Conservation (phyloP, 2,888 invertebrate species). For the Cheilosia grossa region DNA sequence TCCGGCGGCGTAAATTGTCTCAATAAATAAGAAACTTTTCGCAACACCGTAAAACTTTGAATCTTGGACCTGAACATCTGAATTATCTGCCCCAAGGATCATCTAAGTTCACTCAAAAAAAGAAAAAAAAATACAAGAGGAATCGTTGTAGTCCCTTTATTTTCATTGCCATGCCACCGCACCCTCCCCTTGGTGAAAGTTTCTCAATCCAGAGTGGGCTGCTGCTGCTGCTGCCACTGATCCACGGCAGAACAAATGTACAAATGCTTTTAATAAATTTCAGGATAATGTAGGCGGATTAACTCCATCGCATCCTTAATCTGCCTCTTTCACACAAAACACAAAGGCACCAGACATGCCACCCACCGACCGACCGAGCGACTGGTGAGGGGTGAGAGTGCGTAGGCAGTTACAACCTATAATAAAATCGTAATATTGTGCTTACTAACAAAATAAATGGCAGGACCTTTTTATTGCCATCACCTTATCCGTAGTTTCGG, state of each 20-base stretch:
- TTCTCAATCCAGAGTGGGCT: slow-evolving; percentile 30
- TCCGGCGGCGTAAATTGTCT: slow-evolving; percentile 70
- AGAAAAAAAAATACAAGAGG: slow-evolving; percentile 14
- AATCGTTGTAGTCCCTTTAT: not conserved
- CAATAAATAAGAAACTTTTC: slow-evolving; percentile 71
- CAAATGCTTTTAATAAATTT: slow-evolving; percentile 73
- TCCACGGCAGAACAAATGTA: slow-evolving; percentile 62
- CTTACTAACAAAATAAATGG: slow-evolving; percentile 73
- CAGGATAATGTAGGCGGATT: slow-evolving; percentile 70
- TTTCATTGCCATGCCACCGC: not conserved
- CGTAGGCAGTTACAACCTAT: slow-evolving; percentile 64
- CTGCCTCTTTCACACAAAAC: slow-evolving; percentile 36
- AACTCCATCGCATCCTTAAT: slow-evolving; percentile 73
- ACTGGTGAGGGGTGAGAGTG: slow-evolving; percentile 14
- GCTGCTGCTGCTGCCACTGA: slow-evolving; percentile 36
- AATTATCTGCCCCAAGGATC: slow-evolving; percentile 63
- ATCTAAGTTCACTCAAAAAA: slow-evolving; percentile 44
- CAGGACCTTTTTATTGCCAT: slow-evolving; percentile 73
- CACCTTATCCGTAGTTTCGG: slow-evolving; percentile 73
- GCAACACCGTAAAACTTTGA: slow-evolving; percentile 60
- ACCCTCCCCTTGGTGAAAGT: slow-evolving; percentile 10
- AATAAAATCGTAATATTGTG: slow-evolving; percentile 74
- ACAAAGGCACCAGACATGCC: slow-evolving; percentile 2
- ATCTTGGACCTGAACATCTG: slow-evolving; percentile 61
- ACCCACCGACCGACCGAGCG: not conserved